Evolutionary conservation across 2,113 vertebrate species (phyloP), one percentile per base, ranked within the genome.

Genomic region (Hystrix cristata): DNA sequence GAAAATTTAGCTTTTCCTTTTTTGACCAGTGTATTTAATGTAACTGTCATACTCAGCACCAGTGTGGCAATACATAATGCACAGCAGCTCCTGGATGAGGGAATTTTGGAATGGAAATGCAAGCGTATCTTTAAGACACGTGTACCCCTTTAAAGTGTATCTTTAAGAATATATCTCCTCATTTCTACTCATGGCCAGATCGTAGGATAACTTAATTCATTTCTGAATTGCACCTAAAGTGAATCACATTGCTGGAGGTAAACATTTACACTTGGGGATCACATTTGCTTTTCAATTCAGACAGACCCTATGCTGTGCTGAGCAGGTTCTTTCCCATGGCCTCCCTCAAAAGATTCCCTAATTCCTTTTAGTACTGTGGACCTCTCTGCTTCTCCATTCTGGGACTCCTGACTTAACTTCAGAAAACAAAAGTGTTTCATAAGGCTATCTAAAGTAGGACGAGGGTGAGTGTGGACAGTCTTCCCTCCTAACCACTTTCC

Each of bases 271-370:
- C 13, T 59, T 72, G 48, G 38, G 53, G 69, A 65, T 19, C 60
- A 62, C 78, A n/a, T 51, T 90, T 72, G 27, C 81, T 96, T 92
- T 90, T 53, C 81, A 90, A 76, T 57, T 95, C 27, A 53, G 31
- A 91, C 80, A 91, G 23, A 74, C 46, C 0, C 53, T n/a, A 27
- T 27, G 65, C 38, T 88, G 57, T 78, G 55, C 46, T 43, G 10
- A 91, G 1, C 13, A 31, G 2, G 14, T 29, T 38, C 64, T 95
- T 90, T 62, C 13, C 21, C 31, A 90, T 19, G 25, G 21, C 38
- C 53, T 7, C 53, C 51, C 5, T 69, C 62, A 53, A 5, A 89
- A 86, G 29, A 67, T 13, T n/a, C 34, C 23, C 65, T 76, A 87
- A 53, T 82, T 84, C 43, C 31, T 9, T 48, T 53, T 19, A 48